Evolutionary conservation across 2,888 invertebrate genomes (phyloP), one percentile per base, ranked within the genome.

Genomic region (Drosophila tanythrix): DNA sequence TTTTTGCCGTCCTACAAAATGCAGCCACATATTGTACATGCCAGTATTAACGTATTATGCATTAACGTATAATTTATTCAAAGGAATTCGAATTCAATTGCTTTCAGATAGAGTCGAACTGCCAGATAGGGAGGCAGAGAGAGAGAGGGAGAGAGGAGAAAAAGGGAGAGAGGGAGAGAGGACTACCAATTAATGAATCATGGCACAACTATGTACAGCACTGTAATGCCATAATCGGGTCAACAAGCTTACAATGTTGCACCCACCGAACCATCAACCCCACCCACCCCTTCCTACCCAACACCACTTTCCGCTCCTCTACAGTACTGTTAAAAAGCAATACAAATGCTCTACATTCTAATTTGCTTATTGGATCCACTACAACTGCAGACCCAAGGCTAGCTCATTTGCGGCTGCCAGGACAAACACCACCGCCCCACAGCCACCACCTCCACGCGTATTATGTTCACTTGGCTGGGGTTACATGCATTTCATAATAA

Each of bases 171-270:
- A 25, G 13, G 8, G 21, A 27, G 48, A 8, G 29, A 36, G 1
- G 21, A 15, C 4, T 35, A 57, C 40, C 79, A 84, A 83, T 88
- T 88, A 88, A 82, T 79, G 65, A 85, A 80, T 83, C 77, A 83
- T 84, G 69, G 62, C 61, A 61, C 58, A 74, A 65, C 65, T 74
- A 65, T 70, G 57, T 76, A 3, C n/a, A 11, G 3, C 18, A 18
- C 18, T 36, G 27, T 36, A 27, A 27, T 13, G 27, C n/a, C 8
- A n/a, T n/a, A 38, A 27, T 59, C n/a, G 65, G 55, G 58, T 40
- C 48, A 69, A 57, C 56, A 38, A 50, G 51, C 36, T 46, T 8
- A 25, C 25, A 25, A 46, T 46, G 46, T 15, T 46, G 11, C 25
- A 18, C 11, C 25, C 10, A 55, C 25, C 25, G 13, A 46, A 15